phyloP scores from a whole-genome alignment of 2,113 vertebrate species.

The Tupaia chinensis region DNA sequence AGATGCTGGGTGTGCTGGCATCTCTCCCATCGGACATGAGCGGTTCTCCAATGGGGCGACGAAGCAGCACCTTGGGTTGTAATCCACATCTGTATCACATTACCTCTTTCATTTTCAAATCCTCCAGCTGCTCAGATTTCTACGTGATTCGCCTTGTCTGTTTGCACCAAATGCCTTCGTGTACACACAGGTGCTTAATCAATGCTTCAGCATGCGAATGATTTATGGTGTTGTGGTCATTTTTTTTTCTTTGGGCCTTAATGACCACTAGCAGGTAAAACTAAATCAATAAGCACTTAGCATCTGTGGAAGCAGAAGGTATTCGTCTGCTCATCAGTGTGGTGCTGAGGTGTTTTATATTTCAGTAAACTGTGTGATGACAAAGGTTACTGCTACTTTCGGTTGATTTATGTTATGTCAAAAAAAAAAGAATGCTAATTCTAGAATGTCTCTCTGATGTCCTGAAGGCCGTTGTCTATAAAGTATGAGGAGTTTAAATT shows the following conservation, averaged over 20 bases:
- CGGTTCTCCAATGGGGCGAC: rapidly evolving
- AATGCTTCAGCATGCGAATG: constrained; percentile 50
- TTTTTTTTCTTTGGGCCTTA: constrained; percentile 52
- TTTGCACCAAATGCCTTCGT: neutral
- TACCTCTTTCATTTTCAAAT: neutral
- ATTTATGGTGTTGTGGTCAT: constrained; percentile 73
- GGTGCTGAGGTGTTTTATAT: constrained; percentile 39
- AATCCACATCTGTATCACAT: neutral
- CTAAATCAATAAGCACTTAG: constrained; percentile 72
- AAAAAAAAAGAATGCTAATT: constrained; percentile 42
- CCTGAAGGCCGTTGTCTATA: neutral
- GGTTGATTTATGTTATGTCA: constrained; percentile 66
- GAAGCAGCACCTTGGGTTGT: rapidly evolving
- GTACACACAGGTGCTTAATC: constrained; percentile 55
- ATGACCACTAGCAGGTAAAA: constrained; percentile 74
- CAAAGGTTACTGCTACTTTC: constrained; percentile 52
- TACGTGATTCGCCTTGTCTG: neutral
- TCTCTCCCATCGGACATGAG: neutral
- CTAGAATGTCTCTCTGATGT: neutral
- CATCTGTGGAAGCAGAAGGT: constrained; percentile 77
- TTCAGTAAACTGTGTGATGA: constrained; percentile 29
- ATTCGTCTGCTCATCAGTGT: constrained; percentile 67
- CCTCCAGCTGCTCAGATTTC: neutral
- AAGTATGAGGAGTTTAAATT: neutral
- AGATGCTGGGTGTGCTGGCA: rapidly evolving